Base-by-base conservation (phyloP, 1,140 invertebrate genomes). In the Aphis gossypii region DNA sequence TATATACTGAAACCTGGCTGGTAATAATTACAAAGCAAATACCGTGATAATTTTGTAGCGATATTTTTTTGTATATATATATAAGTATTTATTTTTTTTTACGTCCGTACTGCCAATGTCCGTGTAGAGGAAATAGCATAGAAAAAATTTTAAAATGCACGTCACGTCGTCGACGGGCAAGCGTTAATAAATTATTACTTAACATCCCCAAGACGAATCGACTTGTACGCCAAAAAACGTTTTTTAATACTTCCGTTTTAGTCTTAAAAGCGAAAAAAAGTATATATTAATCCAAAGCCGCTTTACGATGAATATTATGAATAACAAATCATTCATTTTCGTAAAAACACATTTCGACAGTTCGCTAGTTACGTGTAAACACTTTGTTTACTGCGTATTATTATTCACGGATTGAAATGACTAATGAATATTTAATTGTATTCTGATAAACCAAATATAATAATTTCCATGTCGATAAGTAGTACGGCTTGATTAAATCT, bases 201-300 rank as follows among this genome's bases (percentile, higher is more conserved):
- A 35, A 54, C 18, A 38, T 54, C 48, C 20, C n/a, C n/a, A 89
- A 89, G 35, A 89, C n/a, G 87, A 89, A 54, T 89, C 46, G 87
- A 89, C 30, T 54, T 46, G 41, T 46, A 18, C 30, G 18, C 20
- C 86, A 46, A 88, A 88, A 88, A 88, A n/a, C 46, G 44, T 88
- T 88, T 88, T 88, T 88, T 88, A 88, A 88, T 88, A 88, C 86
- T 88, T 88, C 46, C 87, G 48, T 89, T 54, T 89, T 54, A 9
- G 48, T 20, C 20, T 20, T 51, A 51, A 88, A 51, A 51, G 38
- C 30, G 11, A 51, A 88, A n/a, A 44, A 84, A 86, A 87, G 44
- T 83, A 44, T 25, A 87, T 21, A 30, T 46, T 35, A 89, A 54
- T 89, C n/a, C 46, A 54, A 88, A 51, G 18, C 46, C 87, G 30